phyloP scores from a whole-genome alignment of 2,113 vertebrate species.

The Turdus rufiventris region DNA sequence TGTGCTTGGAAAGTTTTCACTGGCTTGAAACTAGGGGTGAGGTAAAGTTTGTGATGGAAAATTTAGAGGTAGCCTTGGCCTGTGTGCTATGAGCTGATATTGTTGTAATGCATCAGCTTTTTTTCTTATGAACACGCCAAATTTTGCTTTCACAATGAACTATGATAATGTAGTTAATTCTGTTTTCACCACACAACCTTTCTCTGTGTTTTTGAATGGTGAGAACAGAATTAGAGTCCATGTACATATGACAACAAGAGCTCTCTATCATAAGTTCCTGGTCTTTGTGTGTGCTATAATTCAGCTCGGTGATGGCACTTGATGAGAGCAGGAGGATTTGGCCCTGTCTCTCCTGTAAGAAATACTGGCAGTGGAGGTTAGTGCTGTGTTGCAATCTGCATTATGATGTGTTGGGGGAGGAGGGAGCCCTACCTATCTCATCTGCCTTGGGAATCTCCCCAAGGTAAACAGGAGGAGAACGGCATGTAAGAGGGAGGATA shows the following conservation, averaged over 20 bases:
- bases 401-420: neutral
- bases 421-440: neutral
- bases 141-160: neutral
- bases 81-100: neutral
- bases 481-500: neutral
- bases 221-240: neutral
- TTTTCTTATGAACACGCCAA: neutral
- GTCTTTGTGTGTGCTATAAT: neutral
- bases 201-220: neutral
- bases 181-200: neutral
- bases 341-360: neutral
- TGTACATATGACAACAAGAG: neutral
- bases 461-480: neutral
- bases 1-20: neutral
- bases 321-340: neutral
- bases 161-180: neutral
- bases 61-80: neutral
- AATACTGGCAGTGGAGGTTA: neutral
- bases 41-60: neutral
- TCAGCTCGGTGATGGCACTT: neutral
- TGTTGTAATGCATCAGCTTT: neutral
- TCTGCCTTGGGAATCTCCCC: neutral
- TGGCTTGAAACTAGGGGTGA: neutral
- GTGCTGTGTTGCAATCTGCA: neutral
- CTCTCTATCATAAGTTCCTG: fast-evolving